These are phyloP conservation scores for Scaptodrosophila lebanonensis DNA, from an alignment of 1,140 invertebrate genomes.

Conservation along the genomic window DNA sequence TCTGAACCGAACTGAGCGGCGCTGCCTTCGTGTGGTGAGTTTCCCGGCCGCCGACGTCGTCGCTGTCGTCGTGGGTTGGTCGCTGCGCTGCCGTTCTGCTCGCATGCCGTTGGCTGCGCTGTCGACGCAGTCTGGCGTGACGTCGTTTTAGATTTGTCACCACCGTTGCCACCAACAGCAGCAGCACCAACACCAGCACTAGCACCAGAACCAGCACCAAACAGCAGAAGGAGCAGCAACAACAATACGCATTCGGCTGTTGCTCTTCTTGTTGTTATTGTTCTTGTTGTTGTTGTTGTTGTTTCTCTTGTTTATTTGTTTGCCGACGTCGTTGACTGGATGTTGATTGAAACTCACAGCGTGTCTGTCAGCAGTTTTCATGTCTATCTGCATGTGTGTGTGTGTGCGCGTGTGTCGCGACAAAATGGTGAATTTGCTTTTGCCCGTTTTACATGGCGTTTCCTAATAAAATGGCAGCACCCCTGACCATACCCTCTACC, in stretches of 20 bases:
- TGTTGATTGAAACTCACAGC: constrained; percentile 23
- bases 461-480: constrained; percentile 72
- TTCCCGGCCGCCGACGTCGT: constrained; percentile 24
- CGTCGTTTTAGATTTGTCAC: constrained; percentile 62
- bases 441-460: constrained; percentile 60
- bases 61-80: no score
- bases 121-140: constrained; percentile 7
- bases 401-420: constrained; percentile 36
- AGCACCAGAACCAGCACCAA: no score
- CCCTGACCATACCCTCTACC: constrained; percentile 19
- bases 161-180: no score
- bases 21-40: constrained; percentile 56
- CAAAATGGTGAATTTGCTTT: constrained; percentile 68
- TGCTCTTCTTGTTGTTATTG: constrained; percentile 7
- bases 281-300: neutral
- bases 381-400: constrained; percentile 14
- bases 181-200: no score
- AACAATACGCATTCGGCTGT: constrained; percentile 8
- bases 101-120: constrained; percentile 3
- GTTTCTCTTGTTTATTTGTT: constrained; percentile 31
- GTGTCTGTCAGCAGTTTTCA: neutral
- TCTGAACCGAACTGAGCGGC: no score
- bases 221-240: no score
- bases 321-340: constrained; percentile 39
- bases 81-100: no score